phyloP scores from a whole-genome alignment of 1,140 invertebrate species.

The Philaenus spumarius region DNA sequence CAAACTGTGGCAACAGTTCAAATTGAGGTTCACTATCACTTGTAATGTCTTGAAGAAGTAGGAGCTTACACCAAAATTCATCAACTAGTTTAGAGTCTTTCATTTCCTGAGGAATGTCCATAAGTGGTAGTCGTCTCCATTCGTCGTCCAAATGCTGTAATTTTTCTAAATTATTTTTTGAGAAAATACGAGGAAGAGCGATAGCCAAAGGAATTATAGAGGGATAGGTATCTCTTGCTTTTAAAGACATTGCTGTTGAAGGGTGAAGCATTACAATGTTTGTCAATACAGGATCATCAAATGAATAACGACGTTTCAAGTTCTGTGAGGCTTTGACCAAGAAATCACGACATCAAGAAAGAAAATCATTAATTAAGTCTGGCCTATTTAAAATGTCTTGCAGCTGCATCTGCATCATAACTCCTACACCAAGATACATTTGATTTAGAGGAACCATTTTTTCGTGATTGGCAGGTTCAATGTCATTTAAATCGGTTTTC shows the following conservation, averaged over 20 bases:
- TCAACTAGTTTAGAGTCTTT: background rate
- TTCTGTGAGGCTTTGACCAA: background rate
- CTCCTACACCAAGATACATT: too few species aligned
- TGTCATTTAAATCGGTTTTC: too few species aligned
- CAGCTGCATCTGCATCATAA: constrained; percentile 7
- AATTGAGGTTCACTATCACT: background rate
- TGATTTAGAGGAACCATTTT: constrained; percentile 16
- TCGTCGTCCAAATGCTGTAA: too few species aligned
- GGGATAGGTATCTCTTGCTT: too few species aligned
- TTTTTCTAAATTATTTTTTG: too few species aligned
- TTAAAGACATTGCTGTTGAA: background rate
- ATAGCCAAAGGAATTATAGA: too few species aligned
- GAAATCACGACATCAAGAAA: background rate
- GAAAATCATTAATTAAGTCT: background rate
- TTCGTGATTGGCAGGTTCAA: too few species aligned
- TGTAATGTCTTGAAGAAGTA: background rate
- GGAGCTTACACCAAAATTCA: background rate
- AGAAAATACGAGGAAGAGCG: too few species aligned
- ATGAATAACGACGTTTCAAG: too few species aligned
- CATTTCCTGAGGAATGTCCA: background rate
- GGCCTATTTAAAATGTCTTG: too few species aligned
- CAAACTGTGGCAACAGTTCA: constrained; percentile 4
- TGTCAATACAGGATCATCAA: too few species aligned
- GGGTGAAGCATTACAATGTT: background rate
- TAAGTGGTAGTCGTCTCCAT: background rate